These are phyloP conservation scores for Notospermus geniculatus DNA, from an alignment of 1,140 invertebrate genomes.

Conservation along the genomic window DNA sequence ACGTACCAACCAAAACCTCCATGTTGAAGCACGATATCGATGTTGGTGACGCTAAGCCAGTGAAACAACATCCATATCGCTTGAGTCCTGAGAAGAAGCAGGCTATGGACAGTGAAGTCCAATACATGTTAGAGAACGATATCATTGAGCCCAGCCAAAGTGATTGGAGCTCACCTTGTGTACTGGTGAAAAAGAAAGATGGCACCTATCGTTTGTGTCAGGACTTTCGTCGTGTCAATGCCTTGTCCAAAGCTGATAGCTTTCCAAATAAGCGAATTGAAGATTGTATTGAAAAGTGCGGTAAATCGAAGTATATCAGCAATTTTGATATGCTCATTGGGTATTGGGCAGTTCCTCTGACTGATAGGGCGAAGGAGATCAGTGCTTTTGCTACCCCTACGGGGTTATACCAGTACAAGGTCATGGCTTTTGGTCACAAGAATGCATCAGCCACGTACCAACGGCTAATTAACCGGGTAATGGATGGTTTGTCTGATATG, in stretches of 20 bases:
- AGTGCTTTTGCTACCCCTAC: conserved; percentile 27
- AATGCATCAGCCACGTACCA: conserved; percentile 57
- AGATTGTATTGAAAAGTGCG: neutral
- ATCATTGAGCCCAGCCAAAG: conserved; percentile 16
- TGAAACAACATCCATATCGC: conserved; percentile 13
- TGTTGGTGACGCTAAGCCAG: conserved; percentile 10
- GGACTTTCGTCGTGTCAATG: conserved; percentile 24
- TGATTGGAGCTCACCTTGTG: conserved; percentile 14
- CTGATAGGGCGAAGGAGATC: conserved; percentile 18
- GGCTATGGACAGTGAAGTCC: conserved; percentile 4
- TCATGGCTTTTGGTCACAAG: conserved; percentile 56
- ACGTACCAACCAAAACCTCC: neutral
- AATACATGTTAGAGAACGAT: conserved; percentile 9
- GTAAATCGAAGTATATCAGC: conserved; percentile 18
- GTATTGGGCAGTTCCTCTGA: conserved; percentile 21
- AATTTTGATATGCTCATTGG: conserved; percentile 24
- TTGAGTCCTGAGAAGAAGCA: conserved; percentile 2
- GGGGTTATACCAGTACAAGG: conserved; percentile 50
- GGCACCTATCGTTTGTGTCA: conserved; percentile 21
- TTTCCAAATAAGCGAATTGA: too few relatives aligned
- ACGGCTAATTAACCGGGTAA: conserved; percentile 50
- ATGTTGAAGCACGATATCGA: conserved; percentile 9
- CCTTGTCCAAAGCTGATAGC: conserved; percentile 23
- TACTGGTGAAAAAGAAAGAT: conserved; percentile 25
- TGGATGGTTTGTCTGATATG: too few relatives aligned